Evolutionary conservation across 2,888 invertebrate genomes (phyloP).

Genomic region (Scaptomyza reducta): DNA sequence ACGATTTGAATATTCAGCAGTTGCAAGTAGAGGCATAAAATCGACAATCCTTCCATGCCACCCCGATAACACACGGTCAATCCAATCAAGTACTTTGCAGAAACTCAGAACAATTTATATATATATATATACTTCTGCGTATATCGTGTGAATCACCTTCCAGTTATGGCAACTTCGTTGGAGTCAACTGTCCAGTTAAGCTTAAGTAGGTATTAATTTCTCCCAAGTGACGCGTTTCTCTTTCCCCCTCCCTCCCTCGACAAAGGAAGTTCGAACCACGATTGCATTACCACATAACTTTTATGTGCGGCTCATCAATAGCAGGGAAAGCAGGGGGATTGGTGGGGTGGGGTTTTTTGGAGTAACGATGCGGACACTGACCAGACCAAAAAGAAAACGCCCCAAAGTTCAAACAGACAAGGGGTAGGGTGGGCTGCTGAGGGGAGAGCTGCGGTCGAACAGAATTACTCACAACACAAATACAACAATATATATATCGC

Average conservation of each 20-base stretch:
- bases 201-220: constrained; percentile 83
- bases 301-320: constrained; percentile 45
- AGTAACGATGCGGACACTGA: constrained; percentile 34
- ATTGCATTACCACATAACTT: constrained; percentile 72
- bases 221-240: constrained; percentile 57
- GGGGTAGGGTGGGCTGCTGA: not conserved
- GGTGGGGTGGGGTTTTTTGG: not conserved
- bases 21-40: not conserved
- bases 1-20: constrained; percentile 62
- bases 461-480: constrained; percentile 70
- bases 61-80: not conserved
- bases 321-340: constrained; percentile 9
- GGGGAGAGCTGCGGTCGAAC: constrained; percentile 11
- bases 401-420: constrained; percentile 3
- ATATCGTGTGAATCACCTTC: constrained; percentile 65
- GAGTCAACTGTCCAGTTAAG: constrained; percentile 69
- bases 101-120: constrained; percentile 6
- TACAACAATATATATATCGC: constrained; percentile 67
- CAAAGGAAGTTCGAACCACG: constrained; percentile 36
- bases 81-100: constrained; percentile 9
- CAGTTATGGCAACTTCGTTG: constrained; percentile 31
- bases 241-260: not conserved
- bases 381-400: constrained; percentile 25
- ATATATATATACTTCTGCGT: constrained; percentile 35
- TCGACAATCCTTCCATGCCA: not conserved